Percentiles rank a stretch among this genome's conserved stretches.
These are phyloP conservation scores for Paramormyrops kingsleyae DNA, from an alignment of 2,113 vertebrate species.

Conservation along the genomic window DNA sequence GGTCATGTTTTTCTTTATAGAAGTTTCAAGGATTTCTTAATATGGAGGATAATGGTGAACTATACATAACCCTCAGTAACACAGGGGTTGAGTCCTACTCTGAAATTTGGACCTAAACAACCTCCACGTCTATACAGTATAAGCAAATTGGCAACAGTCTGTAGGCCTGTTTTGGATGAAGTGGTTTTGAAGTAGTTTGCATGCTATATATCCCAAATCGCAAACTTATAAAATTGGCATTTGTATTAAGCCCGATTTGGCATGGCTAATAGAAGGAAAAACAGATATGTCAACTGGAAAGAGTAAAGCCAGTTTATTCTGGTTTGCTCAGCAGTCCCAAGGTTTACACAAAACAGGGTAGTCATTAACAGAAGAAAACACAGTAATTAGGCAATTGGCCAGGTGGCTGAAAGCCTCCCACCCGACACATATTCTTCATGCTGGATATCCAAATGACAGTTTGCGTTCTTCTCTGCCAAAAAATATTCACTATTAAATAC, in stretches of 20 bases:
- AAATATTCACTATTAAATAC: background rate
- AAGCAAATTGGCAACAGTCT: background rate
- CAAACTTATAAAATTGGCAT: background rate
- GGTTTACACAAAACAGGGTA: background rate
- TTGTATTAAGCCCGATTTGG: background rate
- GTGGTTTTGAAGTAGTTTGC: background rate
- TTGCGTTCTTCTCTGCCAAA: background rate
- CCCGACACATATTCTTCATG: background rate
- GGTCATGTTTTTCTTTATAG: background rate
- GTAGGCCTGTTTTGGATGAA: background rate
- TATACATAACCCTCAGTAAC: background rate
- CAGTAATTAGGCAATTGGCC: background rate
- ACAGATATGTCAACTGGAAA: background rate
- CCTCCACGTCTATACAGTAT: background rate
- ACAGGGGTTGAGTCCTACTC: background rate
- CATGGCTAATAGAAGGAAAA: background rate
- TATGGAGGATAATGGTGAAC: background rate
- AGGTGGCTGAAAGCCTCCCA: background rate
- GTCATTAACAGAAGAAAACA: background rate
- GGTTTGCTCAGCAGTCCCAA: background rate
- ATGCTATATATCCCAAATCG: background rate
- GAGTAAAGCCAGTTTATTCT: background rate
- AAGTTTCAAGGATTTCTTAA: background rate
- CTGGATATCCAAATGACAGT: background rate
- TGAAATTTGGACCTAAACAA: background rate